Evolutionary conservation across 1,140 invertebrate species (phyloP), one percentile per base, ranked within the genome.

Genomic region (Elysia chlorotica): DNA sequence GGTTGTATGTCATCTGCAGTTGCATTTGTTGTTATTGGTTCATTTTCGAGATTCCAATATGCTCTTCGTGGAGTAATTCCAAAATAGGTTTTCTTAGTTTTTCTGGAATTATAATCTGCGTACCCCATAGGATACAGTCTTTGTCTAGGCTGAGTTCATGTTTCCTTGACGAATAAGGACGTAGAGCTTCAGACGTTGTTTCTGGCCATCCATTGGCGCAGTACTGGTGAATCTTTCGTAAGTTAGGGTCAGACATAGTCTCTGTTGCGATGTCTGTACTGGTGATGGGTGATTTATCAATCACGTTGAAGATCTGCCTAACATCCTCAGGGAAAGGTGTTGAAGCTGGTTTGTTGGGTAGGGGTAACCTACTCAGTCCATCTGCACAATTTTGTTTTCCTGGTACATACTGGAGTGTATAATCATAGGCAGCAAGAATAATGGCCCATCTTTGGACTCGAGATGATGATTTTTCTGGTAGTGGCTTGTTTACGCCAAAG

Each of bases 331-430:
- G 41, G n/a, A 48, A 10, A n/a, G 10, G 10, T 14, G 10, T n/a
- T 48, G 10, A n/a, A n/a, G 41, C 41, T n/a, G n/a, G 10, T n/a
- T 10, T 48, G 10, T 48, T 10, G 10, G 41, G n/a, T 59, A 59
- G 28, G 6, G 56, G 56, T 25, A 59, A 59, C 6, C 56, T 10
- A 59, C 56, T 59, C 6, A 59, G 25, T 6, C 10, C 17, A 28
- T 59, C 56, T 59, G 56, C 56, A 28, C 56, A 74, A 66, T 84
- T 89, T 84, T 53, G 85, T 78, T 79, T 76, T 1, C 74, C 78
- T 38, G 85, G 41, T 25, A 76, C 71, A 65, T 88, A 89, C 36
- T 68, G 41, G 0, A 90, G 73, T 36, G 80, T 76, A 33, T 89
- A 83, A 1, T 79, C 59, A 61, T 83, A 84, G 19, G 67, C 74